phyloP scores from a whole-genome alignment of 2,797 vertebrate genomes.

The Trichosurus vulpecula region DNA sequence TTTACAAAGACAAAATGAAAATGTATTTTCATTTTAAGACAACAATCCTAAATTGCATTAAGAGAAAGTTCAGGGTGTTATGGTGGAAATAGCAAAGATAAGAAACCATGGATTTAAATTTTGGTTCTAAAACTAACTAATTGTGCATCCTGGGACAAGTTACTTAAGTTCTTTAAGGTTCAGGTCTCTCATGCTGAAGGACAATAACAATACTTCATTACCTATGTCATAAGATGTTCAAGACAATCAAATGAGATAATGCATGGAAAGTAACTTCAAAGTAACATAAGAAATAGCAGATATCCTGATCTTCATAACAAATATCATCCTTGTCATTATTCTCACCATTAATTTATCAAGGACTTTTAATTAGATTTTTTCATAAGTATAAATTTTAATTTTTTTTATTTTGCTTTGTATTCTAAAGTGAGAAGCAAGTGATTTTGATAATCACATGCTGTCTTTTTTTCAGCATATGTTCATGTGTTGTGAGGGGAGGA shows the following conservation, averaged over 20 bases:
- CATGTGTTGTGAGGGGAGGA: not conserved
- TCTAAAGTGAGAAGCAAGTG: not conserved
- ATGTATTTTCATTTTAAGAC: conserved; percentile 8
- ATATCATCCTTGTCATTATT: not conserved
- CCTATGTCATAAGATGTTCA: not conserved
- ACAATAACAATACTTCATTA: not conserved
- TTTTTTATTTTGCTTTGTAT: not conserved
- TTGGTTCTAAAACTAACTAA: not conserved
- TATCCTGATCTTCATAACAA: not conserved
- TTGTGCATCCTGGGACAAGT: not conserved
- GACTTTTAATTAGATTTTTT: not conserved
- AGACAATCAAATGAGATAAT: not conserved
- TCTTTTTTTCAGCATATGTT: not conserved
- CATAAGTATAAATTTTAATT: not conserved
- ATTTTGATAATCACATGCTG: not conserved
- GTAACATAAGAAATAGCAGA: not conserved
- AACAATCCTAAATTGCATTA: not conserved
- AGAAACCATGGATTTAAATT: not conserved
- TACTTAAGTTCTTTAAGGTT: not conserved
- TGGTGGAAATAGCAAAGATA: not conserved
- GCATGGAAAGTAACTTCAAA: not conserved
- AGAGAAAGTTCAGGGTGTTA: too few relatives aligned
- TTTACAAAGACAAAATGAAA: not conserved
- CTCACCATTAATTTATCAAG: not conserved
- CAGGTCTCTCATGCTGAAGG: not conserved